Percentiles rank a stretch among this genome's conserved stretches.
These are phyloP conservation scores for Aythya baeri DNA, from an alignment of 2,113 vertebrate species.

Conservation along the genomic window DNA sequence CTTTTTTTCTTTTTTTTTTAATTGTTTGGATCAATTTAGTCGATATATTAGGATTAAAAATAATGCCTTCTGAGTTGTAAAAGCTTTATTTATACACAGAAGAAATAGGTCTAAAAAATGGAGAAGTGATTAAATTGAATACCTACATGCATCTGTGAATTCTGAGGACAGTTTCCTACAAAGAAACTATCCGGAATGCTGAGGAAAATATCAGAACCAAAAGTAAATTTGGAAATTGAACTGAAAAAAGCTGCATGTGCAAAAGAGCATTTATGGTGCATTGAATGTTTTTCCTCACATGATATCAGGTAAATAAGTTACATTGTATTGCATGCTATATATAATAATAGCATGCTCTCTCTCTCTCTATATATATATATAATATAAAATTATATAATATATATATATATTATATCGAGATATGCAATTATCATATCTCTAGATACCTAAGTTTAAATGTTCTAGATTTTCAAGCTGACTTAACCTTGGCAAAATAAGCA, in stretches of 20 bases:
- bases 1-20: background rate
- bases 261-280: background rate
- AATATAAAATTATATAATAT: too few species aligned
- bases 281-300: background rate
- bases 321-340: background rate
- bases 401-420: too few species aligned
- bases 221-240: background rate
- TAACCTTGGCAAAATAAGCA: background rate
- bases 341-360: background rate
- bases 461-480: background rate
- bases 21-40: background rate
- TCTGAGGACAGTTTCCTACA: background rate
- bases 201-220: background rate
- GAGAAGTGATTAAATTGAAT: background rate
- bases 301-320: background rate
- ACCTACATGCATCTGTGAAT: background rate
- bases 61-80: background rate
- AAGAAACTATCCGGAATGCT: background rate
- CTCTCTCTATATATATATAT: too few species aligned
- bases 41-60: background rate
- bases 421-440: background rate
- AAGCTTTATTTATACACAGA: background rate
- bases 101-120: background rate
- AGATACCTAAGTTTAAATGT: background rate
- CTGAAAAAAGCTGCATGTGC: background rate